These are phyloP conservation scores for Silvanus unidentatus DNA, from an alignment of 2,888 invertebrate genomes.

Conservation along the genomic window DNA sequence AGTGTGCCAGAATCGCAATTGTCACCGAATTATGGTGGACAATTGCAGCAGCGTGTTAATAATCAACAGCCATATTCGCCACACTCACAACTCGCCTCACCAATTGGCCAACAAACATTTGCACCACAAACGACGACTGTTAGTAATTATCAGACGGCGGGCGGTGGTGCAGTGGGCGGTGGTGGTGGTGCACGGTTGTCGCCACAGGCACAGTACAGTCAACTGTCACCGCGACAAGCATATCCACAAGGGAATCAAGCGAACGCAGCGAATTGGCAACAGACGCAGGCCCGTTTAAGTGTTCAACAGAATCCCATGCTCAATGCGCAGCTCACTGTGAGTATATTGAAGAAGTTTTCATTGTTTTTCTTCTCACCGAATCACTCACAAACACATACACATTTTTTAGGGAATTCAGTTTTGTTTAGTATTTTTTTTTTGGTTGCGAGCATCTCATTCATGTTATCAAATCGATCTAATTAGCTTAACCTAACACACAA, in stretches of 20 bases:
- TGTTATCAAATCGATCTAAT: no score
- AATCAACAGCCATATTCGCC: constrained; percentile 45
- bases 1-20: constrained; percentile 54
- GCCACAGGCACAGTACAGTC: constrained; percentile 53
- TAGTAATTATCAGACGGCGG: constrained; percentile 35
- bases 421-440: no score
- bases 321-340: constrained; percentile 75
- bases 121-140: constrained; percentile 38
- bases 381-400: constrained; percentile 1
- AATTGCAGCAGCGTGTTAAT: constrained; percentile 26
- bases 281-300: constrained; percentile 54
- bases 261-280: constrained; percentile 37
- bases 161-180: constrained; percentile 44
- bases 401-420: neutral
- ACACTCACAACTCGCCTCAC: constrained; percentile 46
- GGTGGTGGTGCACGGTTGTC: constrained; percentile 49
- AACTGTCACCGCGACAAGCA: constrained; percentile 51
- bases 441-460: no score
- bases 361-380: neutral
- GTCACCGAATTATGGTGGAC: constrained; percentile 53
- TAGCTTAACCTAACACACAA: constrained; percentile 13
- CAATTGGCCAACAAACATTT: constrained; percentile 38
- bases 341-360: constrained; percentile 30
- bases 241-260: constrained; percentile 34
- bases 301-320: constrained; percentile 85